Percentiles rank a stretch among this genome's conserved stretches.
These are phyloP conservation scores for Tortrix viridana DNA, from an alignment of 2,888 invertebrate genomes.

Conservation along the genomic window DNA sequence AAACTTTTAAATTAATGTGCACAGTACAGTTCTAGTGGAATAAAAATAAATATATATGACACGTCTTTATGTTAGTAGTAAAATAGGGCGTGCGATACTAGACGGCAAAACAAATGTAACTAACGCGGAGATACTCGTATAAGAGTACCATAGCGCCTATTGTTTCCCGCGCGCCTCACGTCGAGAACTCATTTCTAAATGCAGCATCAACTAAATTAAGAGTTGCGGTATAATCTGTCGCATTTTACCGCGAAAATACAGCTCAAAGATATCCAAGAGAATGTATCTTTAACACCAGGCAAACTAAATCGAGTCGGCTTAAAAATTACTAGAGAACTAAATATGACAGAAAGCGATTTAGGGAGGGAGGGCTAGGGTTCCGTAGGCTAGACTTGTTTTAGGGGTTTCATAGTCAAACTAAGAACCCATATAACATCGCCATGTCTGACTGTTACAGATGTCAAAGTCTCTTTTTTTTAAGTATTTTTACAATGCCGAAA, in stretches of 20 bases:
- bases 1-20: background rate
- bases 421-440: too few species aligned
- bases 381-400: too few species aligned
- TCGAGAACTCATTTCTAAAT: constrained; percentile 34
- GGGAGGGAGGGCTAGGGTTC: too few species aligned
- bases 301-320: too few species aligned
- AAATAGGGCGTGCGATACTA: constrained; percentile 8
- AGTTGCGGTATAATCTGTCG: constrained; percentile 15
- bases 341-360: too few species aligned
- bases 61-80: constrained; percentile 25
- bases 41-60: background rate
- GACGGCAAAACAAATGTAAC: constrained; percentile 3
- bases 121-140: constrained; percentile 4
- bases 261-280: background rate
- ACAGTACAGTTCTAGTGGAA: background rate
- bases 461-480: too few species aligned
- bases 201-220: constrained; percentile 37
- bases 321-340: too few species aligned
- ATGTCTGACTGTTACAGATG: too few species aligned
- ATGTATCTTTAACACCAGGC: background rate
- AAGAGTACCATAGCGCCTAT: constrained; percentile 15
- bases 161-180: constrained; percentile 19
- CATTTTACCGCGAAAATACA: constrained; percentile 12
- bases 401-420: too few species aligned
- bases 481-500: too few species aligned